Evolutionary conservation across 2,797 vertebrate species (phyloP), one percentile per base, ranked within the genome.

Genomic region (Vipera latastei): DNA sequence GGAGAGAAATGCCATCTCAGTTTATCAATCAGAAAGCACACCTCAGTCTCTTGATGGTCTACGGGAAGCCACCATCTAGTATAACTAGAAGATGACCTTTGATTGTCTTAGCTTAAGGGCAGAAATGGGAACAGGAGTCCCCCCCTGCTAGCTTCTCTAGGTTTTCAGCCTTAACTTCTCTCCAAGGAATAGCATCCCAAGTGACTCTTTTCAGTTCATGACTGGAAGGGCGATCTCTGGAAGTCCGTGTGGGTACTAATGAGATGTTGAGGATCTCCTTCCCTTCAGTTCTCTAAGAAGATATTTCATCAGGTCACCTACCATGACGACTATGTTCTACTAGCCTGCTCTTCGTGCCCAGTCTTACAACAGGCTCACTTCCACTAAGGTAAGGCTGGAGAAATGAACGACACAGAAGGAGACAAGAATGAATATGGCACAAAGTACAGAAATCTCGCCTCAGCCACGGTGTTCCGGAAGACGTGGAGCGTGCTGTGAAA

Each of bases 401-500:
- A 63, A 63, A 4, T 92, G 73, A 16, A 20, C 20, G 18, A n/a
- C 44, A 51, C 6, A 32, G 26, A 48, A 18, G 0, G 12, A 14
- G 4, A 14, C 26, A 26, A 4, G 13, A 32, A 18, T 3, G 90
- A 0, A 60, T 0, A 2, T 92, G 93, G 12, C 0, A 60, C 0
- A 2, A 94, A 73, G 0, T 88, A 93, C 96, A 65, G 92, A 92
- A 95, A 69, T 92, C 86, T 25, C 92, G 90, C 26, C 91, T 90
- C 91, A 91, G 90, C 0, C 0, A 7, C 86, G 94, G 18, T 20
- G 93, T 89, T 87, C 61, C 90, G 92, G 94, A 93, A 94, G 93
- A 95, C 53, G 85, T 90, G 25, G 7, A 89, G 18, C 0, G 92
- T 94, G 97, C 97, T 95, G 97, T 96, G 95, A 97, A 96, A 95